Percentiles rank a stretch among this genome's conserved stretches.
These are phyloP conservation scores for Tenrec ecaudatus DNA, from an alignment of 2,113 vertebrate genomes.

Conservation along the genomic window DNA sequence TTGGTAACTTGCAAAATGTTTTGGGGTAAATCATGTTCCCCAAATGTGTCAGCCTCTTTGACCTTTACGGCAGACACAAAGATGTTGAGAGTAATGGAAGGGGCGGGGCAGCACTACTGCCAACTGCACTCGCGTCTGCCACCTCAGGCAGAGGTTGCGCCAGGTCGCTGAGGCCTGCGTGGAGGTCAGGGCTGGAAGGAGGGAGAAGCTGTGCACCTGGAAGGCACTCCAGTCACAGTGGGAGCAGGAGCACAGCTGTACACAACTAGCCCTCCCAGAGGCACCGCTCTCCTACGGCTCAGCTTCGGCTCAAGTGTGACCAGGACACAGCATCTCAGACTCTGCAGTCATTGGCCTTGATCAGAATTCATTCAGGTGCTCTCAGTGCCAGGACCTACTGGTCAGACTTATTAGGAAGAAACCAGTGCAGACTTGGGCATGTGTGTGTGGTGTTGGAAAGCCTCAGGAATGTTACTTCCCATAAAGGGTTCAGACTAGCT, in stretches of 20 bases:
- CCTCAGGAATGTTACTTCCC: neutral
- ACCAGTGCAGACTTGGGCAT: neutral
- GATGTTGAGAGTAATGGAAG: neutral
- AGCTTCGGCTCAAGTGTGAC: neutral
- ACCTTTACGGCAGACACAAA: conserved; percentile 41
- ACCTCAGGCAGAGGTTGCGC: neutral
- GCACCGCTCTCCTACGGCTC: fast-evolving
- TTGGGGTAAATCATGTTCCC: conserved; percentile 41
- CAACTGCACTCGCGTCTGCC: neutral
- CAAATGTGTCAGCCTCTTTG: neutral
- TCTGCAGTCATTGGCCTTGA: neutral
- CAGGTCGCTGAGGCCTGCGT: neutral
- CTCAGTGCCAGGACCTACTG: neutral
- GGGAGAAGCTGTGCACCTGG: too few relatives aligned
- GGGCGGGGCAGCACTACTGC: neutral
- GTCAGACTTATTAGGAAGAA: neutral
- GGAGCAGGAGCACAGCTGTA: neutral
- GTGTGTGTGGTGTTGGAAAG: neutral
- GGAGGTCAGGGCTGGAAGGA: neutral
- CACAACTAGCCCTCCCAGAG: neutral
- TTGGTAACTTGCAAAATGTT: conserved; percentile 21
- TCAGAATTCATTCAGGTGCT: neutral
- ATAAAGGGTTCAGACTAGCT: neutral
- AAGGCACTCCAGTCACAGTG: neutral
- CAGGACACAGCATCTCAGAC: neutral